Evolutionary conservation across 2,888 invertebrate species (phyloP), one percentile per base, ranked within the genome.

Genomic region (Apomyelois bistriatella): DNA sequence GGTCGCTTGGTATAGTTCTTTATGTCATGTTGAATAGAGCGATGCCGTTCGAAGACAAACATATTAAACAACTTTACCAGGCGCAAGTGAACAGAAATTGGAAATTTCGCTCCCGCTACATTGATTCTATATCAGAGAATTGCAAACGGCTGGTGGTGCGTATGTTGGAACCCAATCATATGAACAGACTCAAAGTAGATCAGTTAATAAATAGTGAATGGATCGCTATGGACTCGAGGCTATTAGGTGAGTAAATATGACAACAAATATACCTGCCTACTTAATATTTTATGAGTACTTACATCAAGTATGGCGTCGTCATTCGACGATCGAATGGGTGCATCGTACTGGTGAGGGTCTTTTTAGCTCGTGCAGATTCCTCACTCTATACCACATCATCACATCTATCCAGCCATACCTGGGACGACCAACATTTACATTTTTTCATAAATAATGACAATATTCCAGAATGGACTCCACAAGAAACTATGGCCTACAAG

Each of bases 21-120:
- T 97, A 94, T 73, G 95, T 97, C 10, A 95, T 96, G 93, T 72
- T 96, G 2, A 96, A 96, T 71, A 94, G 95, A 70, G 93, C 95
- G 0, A 95, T 96, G 95, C 96, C 97, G 0, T 97, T 95, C 70
- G 95, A 96, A 70, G 95, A 95, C 60, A 92, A 93, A 28, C 94
- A 95, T 66, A 92, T 95, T 30, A 94, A 94, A 62, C 92, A 83
- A 57, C 83, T 96, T 63, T 93, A 95, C 65, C 93, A 94, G 64
- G 80, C 89, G 0, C 90, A 90, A 63, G 75, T 93, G 3, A 91
- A 91, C 58, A 91, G 86, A 54, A 89, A 90, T 55, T 95, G 94
- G 94, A 93, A 92, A 65, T 94, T 95, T 71, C 90, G 94, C n/a
- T 88, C 93, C 0, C 94, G 94, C 66, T 92, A 93, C 30, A 76